phyloP scores from a whole-genome alignment of 2,797 vertebrate genomes.

The Malurus leucopterus region DNA sequence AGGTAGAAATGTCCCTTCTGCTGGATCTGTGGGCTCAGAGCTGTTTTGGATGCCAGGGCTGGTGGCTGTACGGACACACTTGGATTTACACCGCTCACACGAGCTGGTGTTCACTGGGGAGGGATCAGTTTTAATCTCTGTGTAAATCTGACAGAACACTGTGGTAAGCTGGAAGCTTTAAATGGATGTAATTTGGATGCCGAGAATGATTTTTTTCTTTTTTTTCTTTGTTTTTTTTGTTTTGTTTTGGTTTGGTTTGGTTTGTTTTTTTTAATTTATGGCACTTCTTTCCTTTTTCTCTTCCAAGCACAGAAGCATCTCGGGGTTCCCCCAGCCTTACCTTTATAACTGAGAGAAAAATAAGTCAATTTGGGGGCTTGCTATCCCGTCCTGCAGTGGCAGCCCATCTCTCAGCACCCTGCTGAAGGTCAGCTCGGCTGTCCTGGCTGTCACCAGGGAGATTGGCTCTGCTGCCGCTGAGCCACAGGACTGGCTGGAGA shows the following conservation, averaged over 20 bases:
- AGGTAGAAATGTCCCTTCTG: too few species aligned
- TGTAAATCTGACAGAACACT: background rate
- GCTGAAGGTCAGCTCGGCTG: background rate
- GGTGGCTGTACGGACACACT: too few species aligned
- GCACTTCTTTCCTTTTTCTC: background rate
- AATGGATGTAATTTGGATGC: background rate
- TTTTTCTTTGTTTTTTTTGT: background rate
- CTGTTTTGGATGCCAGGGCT: too few species aligned
- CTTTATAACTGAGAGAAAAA: background rate
- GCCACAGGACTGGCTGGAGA: background rate
- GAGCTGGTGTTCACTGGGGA: background rate
- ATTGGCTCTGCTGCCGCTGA: background rate
- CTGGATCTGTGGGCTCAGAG: too few species aligned
- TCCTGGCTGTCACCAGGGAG: background rate
- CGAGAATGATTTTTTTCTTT: fast-evolving
- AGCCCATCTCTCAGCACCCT: background rate
- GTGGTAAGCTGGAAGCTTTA: background rate
- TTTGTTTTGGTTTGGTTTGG: too few species aligned
- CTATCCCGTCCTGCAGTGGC: background rate
- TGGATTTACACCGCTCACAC: too few species aligned
- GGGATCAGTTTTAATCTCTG: background rate
- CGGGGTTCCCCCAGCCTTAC: background rate
- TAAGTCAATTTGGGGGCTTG: fast-evolving
- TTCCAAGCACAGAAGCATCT: background rate
- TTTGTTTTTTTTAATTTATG: background rate